phyloP scores from a whole-genome alignment of 2,888 invertebrate genomes.

The Parnassius glacialis region DNA sequence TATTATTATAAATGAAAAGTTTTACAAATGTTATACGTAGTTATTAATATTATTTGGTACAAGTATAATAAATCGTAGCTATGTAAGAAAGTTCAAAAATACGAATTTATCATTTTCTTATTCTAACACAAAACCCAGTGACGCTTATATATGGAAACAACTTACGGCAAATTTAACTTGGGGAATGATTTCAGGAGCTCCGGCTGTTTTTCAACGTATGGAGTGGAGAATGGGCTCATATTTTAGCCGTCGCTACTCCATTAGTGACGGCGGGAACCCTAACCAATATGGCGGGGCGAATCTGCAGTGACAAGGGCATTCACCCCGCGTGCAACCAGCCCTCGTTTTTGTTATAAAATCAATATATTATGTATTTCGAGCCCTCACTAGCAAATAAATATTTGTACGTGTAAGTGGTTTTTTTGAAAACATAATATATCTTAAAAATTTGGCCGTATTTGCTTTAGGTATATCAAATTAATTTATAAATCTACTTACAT shows the following conservation, averaged over 20 bases:
- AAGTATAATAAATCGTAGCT: too few relatives aligned
- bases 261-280: conserved; percentile 73
- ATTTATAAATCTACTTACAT: too few relatives aligned
- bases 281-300: conserved; percentile 71
- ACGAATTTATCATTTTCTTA: conserved; percentile 11
- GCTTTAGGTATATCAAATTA: too few relatives aligned
- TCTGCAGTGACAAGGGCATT: conserved; percentile 78
- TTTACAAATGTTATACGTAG: too few relatives aligned
- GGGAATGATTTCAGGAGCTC: conserved; percentile 50
- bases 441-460: too few relatives aligned
- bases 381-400: conserved; percentile 45
- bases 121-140: conserved; percentile 32
- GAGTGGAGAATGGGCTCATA: conserved; percentile 67
- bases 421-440: too few relatives aligned
- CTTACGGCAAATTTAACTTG: conserved; percentile 44
- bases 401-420: too few relatives aligned
- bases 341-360: conserved; percentile 80
- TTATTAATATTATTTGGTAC: background rate
- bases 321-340: conserved; percentile 74
- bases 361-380: conserved; percentile 77
- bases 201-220: conserved; percentile 63
- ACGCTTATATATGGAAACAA: conserved; percentile 36
- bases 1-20: too few relatives aligned
- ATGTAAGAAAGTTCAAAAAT: background rate
- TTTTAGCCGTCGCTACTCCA: conserved; percentile 73